Conservation (phyloP, 2,113 vertebrate genomes). For the Pantherophis guttatus region DNA sequence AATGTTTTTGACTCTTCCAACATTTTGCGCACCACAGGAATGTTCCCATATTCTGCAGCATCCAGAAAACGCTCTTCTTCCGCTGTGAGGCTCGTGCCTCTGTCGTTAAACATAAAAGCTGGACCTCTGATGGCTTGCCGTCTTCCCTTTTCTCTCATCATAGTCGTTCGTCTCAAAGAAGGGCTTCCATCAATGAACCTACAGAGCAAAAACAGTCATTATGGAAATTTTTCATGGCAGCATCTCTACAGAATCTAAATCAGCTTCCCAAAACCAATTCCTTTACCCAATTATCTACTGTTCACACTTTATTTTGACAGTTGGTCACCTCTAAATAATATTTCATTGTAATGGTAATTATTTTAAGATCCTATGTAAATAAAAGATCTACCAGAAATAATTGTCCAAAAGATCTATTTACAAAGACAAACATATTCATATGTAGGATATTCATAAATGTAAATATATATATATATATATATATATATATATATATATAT, state of each 20-base stretch:
- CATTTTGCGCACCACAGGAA: conserved; percentile 88
- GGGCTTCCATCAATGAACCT: conserved; percentile 75
- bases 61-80: conserved; percentile 85
- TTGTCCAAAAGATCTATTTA: not conserved
- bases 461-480: not conserved
- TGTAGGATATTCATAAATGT: not conserved
- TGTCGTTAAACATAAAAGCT: conserved; percentile 84
- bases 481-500: not conserved
- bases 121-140: conserved; percentile 81
- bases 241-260: not conserved
- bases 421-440: not conserved
- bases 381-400: not conserved
- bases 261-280: not conserved
- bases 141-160: conserved; percentile 82
- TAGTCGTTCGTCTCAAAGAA: conserved; percentile 70
- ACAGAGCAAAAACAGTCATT: not conserved
- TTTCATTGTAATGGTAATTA: not conserved
- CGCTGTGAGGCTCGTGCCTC: conserved; percentile 75
- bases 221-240: fast-evolving
- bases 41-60: conserved; percentile 85
- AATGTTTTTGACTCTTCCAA: conserved; percentile 80
- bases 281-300: not conserved
- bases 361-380: not conserved
- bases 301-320: not conserved
- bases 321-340: not conserved